Conservation (phyloP, 2,797 vertebrate genomes). For the Oreochromis grahami region DNA sequence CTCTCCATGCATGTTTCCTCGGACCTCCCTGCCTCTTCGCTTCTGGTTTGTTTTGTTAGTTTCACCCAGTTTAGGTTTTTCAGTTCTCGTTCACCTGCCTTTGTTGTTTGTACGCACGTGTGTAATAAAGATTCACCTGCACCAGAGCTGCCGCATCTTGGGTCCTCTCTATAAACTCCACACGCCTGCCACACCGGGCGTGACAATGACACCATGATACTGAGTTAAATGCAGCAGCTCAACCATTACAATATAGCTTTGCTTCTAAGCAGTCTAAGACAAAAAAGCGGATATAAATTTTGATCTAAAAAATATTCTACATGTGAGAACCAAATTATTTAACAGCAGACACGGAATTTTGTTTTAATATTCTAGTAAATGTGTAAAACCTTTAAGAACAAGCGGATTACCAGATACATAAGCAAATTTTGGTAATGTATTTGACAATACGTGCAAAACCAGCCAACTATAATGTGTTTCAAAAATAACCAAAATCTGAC, state of each 20-base stretch:
- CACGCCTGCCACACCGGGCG: no score
- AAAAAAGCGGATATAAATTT: background rate
- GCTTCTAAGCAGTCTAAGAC: background rate
- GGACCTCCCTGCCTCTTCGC: no score
- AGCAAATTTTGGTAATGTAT: background rate
- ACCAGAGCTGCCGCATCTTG: no score
- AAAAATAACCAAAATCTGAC: background rate
- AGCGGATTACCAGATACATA: background rate
- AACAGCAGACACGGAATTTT: background rate
- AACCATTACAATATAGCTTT: background rate
- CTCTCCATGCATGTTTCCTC: no score
- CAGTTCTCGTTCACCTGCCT: no score
- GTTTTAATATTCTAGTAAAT: background rate
- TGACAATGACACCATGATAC: slow-evolving; percentile 11
- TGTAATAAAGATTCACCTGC: no score
- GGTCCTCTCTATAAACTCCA: no score
- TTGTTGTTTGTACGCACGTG: no score
- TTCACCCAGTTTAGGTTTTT: no score
- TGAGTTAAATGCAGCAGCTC: background rate
- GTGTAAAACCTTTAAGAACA: background rate
- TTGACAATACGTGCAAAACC: background rate
- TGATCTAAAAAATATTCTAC: background rate
- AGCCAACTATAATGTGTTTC: background rate
- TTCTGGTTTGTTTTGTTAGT: no score
- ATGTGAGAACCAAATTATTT: background rate